Evolutionary conservation across 2,888 invertebrate genomes (phyloP).

Genomic region (Sipha maydis): DNA sequence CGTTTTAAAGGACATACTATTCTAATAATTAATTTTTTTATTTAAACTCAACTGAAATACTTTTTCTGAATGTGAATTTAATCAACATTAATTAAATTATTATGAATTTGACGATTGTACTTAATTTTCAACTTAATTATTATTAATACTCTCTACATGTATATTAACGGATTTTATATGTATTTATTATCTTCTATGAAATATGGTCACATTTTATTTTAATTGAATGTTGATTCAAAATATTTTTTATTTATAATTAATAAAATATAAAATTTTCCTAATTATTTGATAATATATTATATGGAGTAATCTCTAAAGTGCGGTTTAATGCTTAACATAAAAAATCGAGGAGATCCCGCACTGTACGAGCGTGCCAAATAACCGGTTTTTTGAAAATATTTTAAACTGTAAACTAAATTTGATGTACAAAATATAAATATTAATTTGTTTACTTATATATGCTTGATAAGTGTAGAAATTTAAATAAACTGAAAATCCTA

Average conservation of each 20-base stretch:
- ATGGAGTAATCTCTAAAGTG: no score
- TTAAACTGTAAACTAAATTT: no score
- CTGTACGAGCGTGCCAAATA: no score
- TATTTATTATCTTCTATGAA: neutral
- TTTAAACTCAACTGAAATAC: no score
- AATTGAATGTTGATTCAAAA: neutral
- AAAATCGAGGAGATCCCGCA: no score
- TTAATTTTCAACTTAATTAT: neutral
- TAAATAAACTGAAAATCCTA: no score
- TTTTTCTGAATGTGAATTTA: neutral
- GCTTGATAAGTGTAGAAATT: no score
- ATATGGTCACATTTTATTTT: neutral
- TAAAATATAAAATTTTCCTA: neutral
- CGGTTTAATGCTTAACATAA: no score
- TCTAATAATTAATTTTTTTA: neutral
- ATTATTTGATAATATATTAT: neutral
- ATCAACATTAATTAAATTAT: neutral
- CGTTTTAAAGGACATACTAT: neutral
- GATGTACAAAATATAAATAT: no score
- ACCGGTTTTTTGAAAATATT: no score
- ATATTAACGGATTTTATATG: neutral
- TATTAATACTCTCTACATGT: neutral
- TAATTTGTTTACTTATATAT: no score
- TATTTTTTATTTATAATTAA: neutral
- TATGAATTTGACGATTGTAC: neutral